phyloP scores from a whole-genome alignment of 2,797 vertebrate genomes.

The Pogoniulus pusillus region DNA sequence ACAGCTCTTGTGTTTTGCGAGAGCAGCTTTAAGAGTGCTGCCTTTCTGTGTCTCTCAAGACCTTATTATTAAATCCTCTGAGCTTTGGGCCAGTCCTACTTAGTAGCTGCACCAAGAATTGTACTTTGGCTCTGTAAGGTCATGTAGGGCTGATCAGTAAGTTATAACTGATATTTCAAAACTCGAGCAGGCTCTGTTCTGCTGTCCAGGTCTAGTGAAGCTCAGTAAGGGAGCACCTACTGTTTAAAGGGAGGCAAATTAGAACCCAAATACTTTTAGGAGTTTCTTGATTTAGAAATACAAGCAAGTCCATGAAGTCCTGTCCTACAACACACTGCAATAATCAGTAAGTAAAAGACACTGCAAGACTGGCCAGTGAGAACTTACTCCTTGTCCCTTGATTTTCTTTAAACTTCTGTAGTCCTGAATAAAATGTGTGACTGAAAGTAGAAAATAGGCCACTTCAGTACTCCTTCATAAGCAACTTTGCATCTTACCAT shows the following conservation, averaged over 20 bases:
- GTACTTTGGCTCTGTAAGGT: neutral
- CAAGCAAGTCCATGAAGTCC: neutral
- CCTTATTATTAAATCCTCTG: constrained; percentile 8
- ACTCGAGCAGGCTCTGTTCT: neutral
- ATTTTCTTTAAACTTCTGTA: neutral
- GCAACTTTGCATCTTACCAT: neutral
- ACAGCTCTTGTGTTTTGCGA: neutral
- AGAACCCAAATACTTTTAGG: neutral
- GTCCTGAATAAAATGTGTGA: neutral
- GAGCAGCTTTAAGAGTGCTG: neutral
- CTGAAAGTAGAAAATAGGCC: neutral
- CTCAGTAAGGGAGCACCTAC: neutral
- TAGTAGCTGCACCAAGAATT: neutral
- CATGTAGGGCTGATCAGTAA: neutral
- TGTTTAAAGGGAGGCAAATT: neutral
- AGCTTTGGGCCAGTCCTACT: neutral
- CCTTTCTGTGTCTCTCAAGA: neutral
- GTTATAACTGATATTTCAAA: neutral
- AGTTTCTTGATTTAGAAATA: neutral
- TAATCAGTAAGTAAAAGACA: neutral
- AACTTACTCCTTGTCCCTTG: neutral
- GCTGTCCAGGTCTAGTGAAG: neutral
- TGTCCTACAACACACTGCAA: neutral
- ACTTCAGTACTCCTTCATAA: neutral
- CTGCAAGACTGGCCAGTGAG: neutral